phyloP scores from a whole-genome alignment of 2,113 vertebrate genomes.

The Noturus placidus region DNA sequence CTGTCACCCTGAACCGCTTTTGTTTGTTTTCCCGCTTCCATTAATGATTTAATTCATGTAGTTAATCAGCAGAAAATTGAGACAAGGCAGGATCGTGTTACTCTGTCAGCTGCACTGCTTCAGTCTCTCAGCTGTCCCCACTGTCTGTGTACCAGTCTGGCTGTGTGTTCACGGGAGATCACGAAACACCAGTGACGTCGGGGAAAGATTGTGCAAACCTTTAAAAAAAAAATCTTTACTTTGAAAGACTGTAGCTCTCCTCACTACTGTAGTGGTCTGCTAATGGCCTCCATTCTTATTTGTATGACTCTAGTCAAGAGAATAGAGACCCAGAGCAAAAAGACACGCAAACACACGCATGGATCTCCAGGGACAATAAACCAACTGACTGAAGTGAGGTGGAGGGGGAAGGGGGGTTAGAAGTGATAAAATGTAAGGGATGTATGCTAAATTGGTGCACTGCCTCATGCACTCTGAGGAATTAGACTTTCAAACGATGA shows the following conservation, averaged over 20 bases:
- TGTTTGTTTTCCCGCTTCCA: slow-evolving; percentile 42
- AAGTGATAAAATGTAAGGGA: slow-evolving; percentile 23
- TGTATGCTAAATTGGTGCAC: slow-evolving; percentile 29
- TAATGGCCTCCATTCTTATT: slow-evolving; percentile 6
- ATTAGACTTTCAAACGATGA: slow-evolving; percentile 29
- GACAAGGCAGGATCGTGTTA: slow-evolving; percentile 28
- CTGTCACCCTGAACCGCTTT: background rate
- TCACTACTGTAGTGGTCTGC: background rate
- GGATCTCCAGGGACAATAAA: slow-evolving; percentile 41
- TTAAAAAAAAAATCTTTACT: background rate
- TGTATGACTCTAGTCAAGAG: background rate
- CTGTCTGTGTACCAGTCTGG: background rate
- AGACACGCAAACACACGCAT: background rate
- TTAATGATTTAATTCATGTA: slow-evolving; percentile 41
- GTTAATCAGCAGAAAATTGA: slow-evolving; percentile 40
- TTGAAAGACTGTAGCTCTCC: background rate
- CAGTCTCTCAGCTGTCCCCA: background rate
- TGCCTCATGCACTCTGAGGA: slow-evolving; percentile 37
- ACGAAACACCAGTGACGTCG: background rate
- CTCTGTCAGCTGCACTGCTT: background rate
- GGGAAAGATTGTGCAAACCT: background rate
- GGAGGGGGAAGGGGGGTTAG: background rate
- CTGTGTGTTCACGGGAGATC: background rate
- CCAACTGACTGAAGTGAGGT: slow-evolving; percentile 32
- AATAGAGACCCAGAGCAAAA: background rate